phyloP scores from a whole-genome alignment of 2,113 vertebrate species.

The Octodon degus region DNA sequence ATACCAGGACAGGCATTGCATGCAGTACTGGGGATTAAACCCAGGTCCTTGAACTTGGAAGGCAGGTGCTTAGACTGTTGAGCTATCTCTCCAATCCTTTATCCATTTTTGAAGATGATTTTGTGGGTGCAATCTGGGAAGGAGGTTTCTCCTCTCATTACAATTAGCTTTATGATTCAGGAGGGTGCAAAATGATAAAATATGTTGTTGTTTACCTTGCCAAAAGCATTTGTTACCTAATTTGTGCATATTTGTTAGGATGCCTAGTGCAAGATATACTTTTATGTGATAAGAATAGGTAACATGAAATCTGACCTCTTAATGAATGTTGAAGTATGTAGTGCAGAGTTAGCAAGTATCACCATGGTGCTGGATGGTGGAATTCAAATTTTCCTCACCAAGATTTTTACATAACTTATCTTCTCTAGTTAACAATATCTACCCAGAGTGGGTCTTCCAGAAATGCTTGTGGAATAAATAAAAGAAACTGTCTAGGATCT shows the following conservation, averaged over 20 bases:
- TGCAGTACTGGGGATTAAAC: too few species aligned
- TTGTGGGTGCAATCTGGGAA: background rate
- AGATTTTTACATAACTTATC: background rate
- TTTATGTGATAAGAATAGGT: background rate
- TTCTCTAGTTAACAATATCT: background rate
- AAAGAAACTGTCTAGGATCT: background rate
- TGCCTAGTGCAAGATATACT: background rate
- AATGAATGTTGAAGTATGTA: background rate
- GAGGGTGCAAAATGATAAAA: background rate
- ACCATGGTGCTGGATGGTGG: background rate
- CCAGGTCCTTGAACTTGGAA: too few species aligned
- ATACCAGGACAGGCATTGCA: too few species aligned
- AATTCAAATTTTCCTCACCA: background rate
- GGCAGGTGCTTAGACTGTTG: too few species aligned
- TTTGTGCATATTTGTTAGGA: background rate
- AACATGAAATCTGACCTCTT: background rate
- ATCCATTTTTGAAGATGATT: background rate
- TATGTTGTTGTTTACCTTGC: background rate
- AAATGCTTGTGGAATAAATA: background rate
- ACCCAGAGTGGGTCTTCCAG: too few species aligned
- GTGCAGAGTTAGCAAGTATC: background rate
- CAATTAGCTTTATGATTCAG: background rate
- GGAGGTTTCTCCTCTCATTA: background rate
- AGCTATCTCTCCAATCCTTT: too few species aligned
- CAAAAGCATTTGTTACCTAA: background rate